Evolutionary conservation across 2,113 vertebrate genomes (phyloP).

Genomic region (Percopsis transmontana): DNA sequence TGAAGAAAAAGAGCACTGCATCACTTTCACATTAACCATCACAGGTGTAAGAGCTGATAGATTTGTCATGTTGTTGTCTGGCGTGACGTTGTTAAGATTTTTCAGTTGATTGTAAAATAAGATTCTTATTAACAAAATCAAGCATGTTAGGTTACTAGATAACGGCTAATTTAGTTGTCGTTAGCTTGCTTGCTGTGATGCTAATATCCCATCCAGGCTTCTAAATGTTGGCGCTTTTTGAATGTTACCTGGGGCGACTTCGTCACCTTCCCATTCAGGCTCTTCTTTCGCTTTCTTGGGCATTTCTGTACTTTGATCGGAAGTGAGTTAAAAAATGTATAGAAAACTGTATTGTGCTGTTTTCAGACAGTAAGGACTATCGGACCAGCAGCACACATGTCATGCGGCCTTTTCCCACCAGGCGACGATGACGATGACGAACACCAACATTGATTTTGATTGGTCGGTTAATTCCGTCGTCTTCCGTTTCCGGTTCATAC

Average conservation of each 20-base stretch:
- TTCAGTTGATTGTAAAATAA: too few relatives aligned
- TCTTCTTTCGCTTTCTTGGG: conserved; percentile 78
- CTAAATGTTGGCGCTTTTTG: conserved; percentile 2
- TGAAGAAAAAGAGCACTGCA: conserved; percentile 2
- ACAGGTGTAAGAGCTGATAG: too few relatives aligned
- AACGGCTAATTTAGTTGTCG: conserved; percentile 13
- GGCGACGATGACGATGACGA: background rate
- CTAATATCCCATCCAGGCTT: conserved; percentile 5
- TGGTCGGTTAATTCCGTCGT: background rate
- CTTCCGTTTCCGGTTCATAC: background rate
- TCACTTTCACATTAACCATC: conserved; percentile 16
- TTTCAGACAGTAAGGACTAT: background rate
- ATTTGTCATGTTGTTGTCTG: too few relatives aligned
- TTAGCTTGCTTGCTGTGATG: conserved; percentile 8
- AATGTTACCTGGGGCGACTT: conserved; percentile 58
- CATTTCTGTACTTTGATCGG: conserved; percentile 49
- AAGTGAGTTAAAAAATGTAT: background rate
- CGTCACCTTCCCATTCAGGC: conserved; percentile 74
- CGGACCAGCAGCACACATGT: conserved; percentile 22
- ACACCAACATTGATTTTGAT: background rate
- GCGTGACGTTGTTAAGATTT: background rate
- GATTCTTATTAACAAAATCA: too few relatives aligned
- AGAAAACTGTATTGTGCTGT: background rate
- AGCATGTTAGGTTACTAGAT: too few relatives aligned
- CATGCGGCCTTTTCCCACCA: conserved; percentile 46